These are phyloP conservation scores for Myotis yumanensis DNA, from an alignment of 2,113 vertebrate species.

Conservation along the genomic window DNA sequence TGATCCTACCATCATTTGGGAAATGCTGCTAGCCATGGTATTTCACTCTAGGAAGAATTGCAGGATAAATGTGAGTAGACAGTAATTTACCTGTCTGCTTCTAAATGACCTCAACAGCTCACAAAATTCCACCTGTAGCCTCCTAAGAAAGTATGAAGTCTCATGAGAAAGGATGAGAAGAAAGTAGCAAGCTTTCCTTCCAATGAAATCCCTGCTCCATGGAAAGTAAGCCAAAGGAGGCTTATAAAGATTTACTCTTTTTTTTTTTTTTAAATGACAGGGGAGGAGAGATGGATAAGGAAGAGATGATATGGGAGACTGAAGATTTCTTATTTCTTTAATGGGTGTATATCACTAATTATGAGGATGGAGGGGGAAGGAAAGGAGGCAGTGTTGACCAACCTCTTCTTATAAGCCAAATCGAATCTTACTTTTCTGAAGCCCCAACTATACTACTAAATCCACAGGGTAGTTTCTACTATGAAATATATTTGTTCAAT, in stretches of 20 bases:
- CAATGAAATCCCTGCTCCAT: background rate
- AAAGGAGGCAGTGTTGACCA: background rate
- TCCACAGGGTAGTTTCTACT: background rate
- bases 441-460: background rate
- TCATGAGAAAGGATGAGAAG: background rate
- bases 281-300: background rate
- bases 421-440: background rate
- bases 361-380: background rate
- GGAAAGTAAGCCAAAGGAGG: background rate
- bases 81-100: background rate
- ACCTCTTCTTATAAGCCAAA: background rate
- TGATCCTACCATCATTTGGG: background rate
- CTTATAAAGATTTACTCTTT: background rate
- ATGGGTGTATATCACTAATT: background rate
- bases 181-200: background rate
- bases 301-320: background rate
- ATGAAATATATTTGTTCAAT: background rate
- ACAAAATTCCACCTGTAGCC: background rate
- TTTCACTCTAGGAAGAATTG: background rate
- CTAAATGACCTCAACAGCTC: background rate
- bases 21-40: background rate
- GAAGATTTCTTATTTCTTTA: background rate
- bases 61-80: background rate
- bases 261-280: background rate
- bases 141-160: background rate